Conservation (phyloP, 2,113 vertebrate species). For the Vireo altiloquus region DNA sequence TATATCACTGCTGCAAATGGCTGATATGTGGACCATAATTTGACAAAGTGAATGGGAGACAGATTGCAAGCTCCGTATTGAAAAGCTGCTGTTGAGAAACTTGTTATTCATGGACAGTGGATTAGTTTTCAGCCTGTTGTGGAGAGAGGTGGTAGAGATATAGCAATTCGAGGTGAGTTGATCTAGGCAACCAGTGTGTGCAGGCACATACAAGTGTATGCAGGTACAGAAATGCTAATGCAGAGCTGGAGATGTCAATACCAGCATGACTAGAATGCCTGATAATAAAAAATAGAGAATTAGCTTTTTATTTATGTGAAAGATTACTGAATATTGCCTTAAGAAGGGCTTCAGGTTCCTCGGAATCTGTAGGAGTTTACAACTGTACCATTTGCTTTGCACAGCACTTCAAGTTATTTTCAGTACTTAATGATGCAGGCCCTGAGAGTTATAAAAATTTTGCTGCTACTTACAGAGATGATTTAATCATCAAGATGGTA, state of each 20-base stretch:
- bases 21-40: conserved; percentile 40
- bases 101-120: conserved; percentile 1
- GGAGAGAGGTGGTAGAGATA: background rate
- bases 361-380: conserved; percentile 13
- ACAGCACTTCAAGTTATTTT: conserved; percentile 34
- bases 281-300: background rate
- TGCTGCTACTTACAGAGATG: conserved; percentile 42
- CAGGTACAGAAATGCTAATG: background rate
- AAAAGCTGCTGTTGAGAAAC: conserved; percentile 48
- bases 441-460: conserved; percentile 42
- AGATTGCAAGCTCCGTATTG: conserved; percentile 42
- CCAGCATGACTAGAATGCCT: background rate
- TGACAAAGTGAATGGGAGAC: conserved; percentile 48
- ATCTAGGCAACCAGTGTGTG: background rate
- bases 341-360: background rate
- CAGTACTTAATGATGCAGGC: conserved; percentile 51
- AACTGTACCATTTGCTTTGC: conserved; percentile 27
- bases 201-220: background rate
- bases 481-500: conserved; percentile 10
- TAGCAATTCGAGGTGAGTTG: background rate
- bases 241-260: background rate
- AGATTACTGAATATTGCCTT: background rate
- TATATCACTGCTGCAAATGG: conserved; percentile 36
- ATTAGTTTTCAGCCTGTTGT: background rate
- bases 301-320: background rate